Base-by-base conservation (phyloP, 2,113 vertebrate genomes). In the Clarias macrocephalus region DNA sequence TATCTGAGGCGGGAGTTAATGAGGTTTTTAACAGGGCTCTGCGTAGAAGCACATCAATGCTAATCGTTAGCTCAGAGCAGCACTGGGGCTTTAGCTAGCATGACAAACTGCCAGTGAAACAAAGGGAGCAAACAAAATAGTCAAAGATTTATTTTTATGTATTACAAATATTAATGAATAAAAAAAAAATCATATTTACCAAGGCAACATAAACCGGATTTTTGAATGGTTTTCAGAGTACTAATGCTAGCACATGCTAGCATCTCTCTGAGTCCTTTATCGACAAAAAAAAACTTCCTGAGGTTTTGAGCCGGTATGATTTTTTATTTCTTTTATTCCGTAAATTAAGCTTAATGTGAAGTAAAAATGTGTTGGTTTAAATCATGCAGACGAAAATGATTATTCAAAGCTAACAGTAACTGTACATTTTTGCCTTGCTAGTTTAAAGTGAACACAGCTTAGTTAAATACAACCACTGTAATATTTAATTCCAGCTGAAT, bases 21-120 rank as follows among this genome's bases (percentile, higher is more conserved):
- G 79, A 82, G 66, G 37, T 54, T 52, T 82, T 86, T 82, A 72
- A 73, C 37, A 73, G 62, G 54, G 63, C 79, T 81, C 33, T 54
- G 23, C 52, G 42, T 7, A 30, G 56, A 30, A 3, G 1, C 65
- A 73, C 77, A 76, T 65, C 73, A 54, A 19, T 25, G 60, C 37
- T 63, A 30, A 65, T 79, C 59, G 25, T 72, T 82, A 86, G 85
- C 85, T 80, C 80, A 70, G 65, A 12, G 65, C 15, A 19, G 65
- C 76, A 59, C 48, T 16, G 52, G 15, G 28, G 52, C 30, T 37
- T 80, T 81, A 68, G 77, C 85, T 81, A 25, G 76, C 19, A 19
- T n/a, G 16, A 30, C 66, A 72, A 70, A 37, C 2, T 23, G 54
- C 62, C 65, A 28, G 65, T 54, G 33, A 81, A 60, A 86, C 85